phyloP scores from a whole-genome alignment of 1,140 invertebrate species.

The Drosophila seguyi region DNA sequence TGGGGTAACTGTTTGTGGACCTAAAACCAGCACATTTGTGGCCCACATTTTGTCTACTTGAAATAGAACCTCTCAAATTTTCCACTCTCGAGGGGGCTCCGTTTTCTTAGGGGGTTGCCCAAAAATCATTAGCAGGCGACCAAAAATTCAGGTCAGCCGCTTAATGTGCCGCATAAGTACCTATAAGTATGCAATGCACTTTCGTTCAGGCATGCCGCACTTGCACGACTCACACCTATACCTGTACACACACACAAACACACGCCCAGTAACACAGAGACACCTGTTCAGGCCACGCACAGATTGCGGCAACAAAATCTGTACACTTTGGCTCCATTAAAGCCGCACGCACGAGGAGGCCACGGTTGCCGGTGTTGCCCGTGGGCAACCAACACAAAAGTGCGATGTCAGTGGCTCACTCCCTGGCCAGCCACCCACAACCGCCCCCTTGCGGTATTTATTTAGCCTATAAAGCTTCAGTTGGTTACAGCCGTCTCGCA shows the following conservation, averaged over 20 bases:
- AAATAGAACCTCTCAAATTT: constrained; percentile 9
- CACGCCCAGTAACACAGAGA: constrained; percentile 2
- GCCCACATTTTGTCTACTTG: constrained; percentile 32
- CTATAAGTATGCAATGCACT: constrained; percentile 79
- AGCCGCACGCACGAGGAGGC: constrained; percentile 58
- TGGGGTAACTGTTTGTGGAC: constrained; percentile 8
- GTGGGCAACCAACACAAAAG: constrained; percentile 73
- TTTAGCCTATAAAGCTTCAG: constrained; percentile 81
- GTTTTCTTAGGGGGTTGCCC: constrained; percentile 32
- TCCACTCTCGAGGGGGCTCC: neutral
- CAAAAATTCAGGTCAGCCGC: constrained; percentile 69
- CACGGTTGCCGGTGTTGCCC: constrained; percentile 37
- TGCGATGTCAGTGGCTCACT: constrained; percentile 66
- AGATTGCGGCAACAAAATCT: constrained; percentile 63
- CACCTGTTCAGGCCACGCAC: constrained; percentile 27
- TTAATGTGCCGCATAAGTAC: constrained; percentile 77
- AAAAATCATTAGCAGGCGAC: constrained; percentile 64
- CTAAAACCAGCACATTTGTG: constrained; percentile 25
- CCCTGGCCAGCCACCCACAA: neutral
- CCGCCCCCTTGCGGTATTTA: constrained; percentile 70
- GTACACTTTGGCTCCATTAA: constrained; percentile 56
- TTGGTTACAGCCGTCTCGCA: constrained; percentile 62
- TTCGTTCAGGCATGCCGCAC: constrained; percentile 42
- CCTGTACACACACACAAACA: no score
- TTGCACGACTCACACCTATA: constrained; percentile 7